A percentile compares a stretch with the other conserved stretches of the same genome.
phyloP scores from a whole-genome alignment of 1,140 invertebrate species.

The Andrena cerasifolii region DNA sequence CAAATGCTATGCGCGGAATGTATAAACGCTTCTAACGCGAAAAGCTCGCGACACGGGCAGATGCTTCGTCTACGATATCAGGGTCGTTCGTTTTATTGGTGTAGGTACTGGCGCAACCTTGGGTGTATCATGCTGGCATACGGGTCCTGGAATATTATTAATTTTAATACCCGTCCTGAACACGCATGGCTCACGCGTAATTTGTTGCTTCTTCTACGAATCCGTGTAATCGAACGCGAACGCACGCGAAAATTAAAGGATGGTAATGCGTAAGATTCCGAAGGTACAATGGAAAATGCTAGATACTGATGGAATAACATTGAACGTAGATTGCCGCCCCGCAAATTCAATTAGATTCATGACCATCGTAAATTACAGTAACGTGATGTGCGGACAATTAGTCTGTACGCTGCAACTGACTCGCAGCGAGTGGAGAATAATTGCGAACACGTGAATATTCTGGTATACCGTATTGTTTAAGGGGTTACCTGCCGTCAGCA shows the following conservation, averaged over 20 bases:
- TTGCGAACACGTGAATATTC: too few relatives aligned
- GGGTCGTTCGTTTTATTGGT: too few relatives aligned
- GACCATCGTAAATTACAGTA: not conserved
- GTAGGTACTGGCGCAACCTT: not conserved
- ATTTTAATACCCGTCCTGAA: slow-evolving; percentile 9
- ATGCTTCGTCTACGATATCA: too few relatives aligned
- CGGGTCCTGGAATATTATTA: slow-evolving; percentile 17
- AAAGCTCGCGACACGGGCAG: too few relatives aligned
- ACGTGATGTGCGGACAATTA: not conserved
- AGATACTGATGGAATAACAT: not conserved
- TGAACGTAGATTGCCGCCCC: not conserved
- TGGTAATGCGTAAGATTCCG: not conserved
- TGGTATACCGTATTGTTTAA: too few relatives aligned
- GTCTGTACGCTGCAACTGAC: too few relatives aligned
- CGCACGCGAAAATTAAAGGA: not conserved
- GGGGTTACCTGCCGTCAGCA: too few relatives aligned
- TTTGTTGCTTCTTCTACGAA: too few relatives aligned
- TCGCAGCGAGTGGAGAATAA: too few relatives aligned
- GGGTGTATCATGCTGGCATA: not conserved
- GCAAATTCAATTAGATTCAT: not conserved
- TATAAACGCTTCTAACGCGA: too few relatives aligned
- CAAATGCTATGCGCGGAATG: too few relatives aligned
- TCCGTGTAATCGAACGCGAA: not conserved
- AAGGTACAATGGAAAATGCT: not conserved
- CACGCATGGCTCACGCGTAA: too few relatives aligned